Base-by-base conservation (phyloP, 2,888 invertebrate genomes). In the Dexiosoma caninum region DNA sequence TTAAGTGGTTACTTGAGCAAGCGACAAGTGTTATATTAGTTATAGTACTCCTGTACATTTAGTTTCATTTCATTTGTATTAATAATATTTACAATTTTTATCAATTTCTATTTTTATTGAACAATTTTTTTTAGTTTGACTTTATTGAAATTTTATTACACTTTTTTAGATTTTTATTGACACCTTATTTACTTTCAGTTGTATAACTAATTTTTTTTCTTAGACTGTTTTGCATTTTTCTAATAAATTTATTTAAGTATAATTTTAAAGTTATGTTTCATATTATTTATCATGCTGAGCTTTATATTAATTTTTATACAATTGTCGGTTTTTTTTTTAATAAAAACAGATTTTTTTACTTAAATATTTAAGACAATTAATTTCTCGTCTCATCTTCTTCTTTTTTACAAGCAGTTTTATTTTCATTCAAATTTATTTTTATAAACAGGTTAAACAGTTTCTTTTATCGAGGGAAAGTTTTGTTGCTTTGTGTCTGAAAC, bases 1-100 rank as follows among this genome's bases (percentile, higher is more conserved):
- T n/a, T n/a, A n/a, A n/a, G n/a, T n/a, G n/a, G n/a, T n/a, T n/a
- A n/a, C n/a, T n/a, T n/a, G n/a, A n/a, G n/a, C n/a, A n/a, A n/a
- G n/a, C n/a, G n/a, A n/a, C n/a, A n/a, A n/a, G n/a, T n/a, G n/a
- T n/a, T n/a, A n/a, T n/a, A n/a, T n/a, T n/a, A n/a, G n/a, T n/a
- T n/a, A n/a, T n/a, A n/a, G n/a, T 8, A 23, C 5, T 49, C n/a
- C 2, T 14, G 14, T 8, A 9, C 4, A 30, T 51, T 2, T 19
- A 10, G 1, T 51, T 51, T 0, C 16, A 10, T 14, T 21, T 46
- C n/a, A 0, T 44, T 42, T 55, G 21, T 2, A 23, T 37, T 46
- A 23, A 40, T 46, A 16, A 40, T 40, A 30, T 35, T 78, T 83
- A 83, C 85, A 84, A 85, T 83, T 83, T 83, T 82, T 81, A 81